Evolutionary conservation across 2,113 vertebrate species (phyloP).

Genomic region (Neotragus moschatus): DNA sequence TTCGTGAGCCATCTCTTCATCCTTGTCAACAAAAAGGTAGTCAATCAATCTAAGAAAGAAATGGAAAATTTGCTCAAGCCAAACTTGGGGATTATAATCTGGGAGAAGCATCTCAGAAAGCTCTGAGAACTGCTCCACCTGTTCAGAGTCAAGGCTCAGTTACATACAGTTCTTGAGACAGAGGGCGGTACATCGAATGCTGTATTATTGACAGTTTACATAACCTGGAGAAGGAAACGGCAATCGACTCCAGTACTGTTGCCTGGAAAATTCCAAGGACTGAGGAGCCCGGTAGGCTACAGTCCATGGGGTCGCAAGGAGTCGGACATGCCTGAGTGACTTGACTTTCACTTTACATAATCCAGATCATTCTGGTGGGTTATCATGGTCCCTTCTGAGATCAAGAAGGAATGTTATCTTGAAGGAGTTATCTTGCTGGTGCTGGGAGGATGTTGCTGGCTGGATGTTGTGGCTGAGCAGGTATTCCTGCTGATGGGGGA

Average conservation of each 20-base stretch:
- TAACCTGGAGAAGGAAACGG: too few relatives aligned
- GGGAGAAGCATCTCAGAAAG: background rate
- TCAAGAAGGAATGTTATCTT: background rate
- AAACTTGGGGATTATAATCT: background rate
- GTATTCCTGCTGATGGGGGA: background rate
- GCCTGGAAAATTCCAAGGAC: too few relatives aligned
- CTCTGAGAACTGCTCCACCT: background rate
- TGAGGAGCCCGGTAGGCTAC: too few relatives aligned
- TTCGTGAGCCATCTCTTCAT: background rate
- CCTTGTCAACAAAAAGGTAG: background rate
- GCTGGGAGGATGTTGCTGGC: background rate
- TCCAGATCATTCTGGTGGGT: background rate
- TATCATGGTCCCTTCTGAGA: background rate
- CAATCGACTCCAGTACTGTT: too few relatives aligned
- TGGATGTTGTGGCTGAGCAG: background rate
- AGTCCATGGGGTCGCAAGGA: too few relatives aligned
- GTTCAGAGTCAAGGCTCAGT: background rate
- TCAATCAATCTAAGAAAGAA: background rate
- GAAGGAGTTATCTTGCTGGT: background rate
- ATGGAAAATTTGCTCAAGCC: background rate
- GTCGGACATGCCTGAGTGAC: too few relatives aligned
- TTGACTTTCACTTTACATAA: background rate
- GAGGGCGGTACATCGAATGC: rapidly evolving
- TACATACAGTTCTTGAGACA: background rate
- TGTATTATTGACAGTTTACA: background rate